Conservation (phyloP, 2,888 invertebrate species). For the Plebejus argus region DNA sequence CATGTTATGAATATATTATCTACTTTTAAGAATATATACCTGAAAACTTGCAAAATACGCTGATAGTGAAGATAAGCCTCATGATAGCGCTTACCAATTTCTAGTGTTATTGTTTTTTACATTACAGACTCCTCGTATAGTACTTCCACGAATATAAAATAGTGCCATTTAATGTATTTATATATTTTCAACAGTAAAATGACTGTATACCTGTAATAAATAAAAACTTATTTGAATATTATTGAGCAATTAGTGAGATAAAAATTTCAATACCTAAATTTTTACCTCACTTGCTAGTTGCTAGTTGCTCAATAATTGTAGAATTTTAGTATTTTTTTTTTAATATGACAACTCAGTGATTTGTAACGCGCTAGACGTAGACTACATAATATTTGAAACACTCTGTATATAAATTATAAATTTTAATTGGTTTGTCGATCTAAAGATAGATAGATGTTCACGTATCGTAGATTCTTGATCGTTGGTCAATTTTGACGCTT, state of each 20-base stretch:
- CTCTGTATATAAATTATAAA: background rate
- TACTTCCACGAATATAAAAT: background rate
- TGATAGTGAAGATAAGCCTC: background rate
- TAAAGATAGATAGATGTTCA: background rate
- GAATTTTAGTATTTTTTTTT: background rate
- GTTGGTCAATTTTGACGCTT: background rate
- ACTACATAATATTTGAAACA: background rate
- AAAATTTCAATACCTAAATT: too few relatives aligned
- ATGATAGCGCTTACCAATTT: background rate
- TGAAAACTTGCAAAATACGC: background rate
- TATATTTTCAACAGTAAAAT: slow-evolving; percentile 29
- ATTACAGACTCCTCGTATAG: background rate
- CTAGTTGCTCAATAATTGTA: too few relatives aligned
- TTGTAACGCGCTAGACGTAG: background rate
- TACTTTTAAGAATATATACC: background rate
- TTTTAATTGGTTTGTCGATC: background rate
- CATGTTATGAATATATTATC: background rate
- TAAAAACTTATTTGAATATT: slow-evolving; percentile 6
- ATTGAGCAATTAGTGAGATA: too few relatives aligned
- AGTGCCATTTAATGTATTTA: slow-evolving; percentile 40
- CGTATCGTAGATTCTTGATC: background rate
- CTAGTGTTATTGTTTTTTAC: background rate
- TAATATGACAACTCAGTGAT: background rate
- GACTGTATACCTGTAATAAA: slow-evolving; percentile 32
- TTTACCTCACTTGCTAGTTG: too few relatives aligned